A percentile compares a stretch with the other conserved stretches of the same genome.
Evolutionary conservation across 2,797 vertebrate genomes (phyloP).

Genomic region (Psittacula echo): DNA sequence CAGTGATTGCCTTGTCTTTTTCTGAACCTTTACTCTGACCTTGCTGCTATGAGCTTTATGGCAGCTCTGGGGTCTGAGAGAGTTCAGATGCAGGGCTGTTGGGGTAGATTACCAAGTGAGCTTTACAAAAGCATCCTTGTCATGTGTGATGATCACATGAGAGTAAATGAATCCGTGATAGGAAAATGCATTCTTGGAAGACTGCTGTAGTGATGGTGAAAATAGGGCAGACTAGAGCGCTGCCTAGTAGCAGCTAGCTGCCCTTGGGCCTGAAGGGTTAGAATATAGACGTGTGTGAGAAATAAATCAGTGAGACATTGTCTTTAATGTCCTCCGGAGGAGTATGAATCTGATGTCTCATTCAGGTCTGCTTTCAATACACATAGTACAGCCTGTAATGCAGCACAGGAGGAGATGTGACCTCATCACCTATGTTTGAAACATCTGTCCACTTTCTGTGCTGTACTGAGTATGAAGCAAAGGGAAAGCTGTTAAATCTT

Average conservation of each 20-base stretch:
- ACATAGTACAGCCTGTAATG: not conserved
- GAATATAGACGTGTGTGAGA: not conserved
- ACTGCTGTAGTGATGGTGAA: not conserved
- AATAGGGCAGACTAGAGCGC: not conserved
- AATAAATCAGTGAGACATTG: not conserved
- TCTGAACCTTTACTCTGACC: not conserved
- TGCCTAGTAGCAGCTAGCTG: not conserved
- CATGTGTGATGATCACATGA: fast-evolving
- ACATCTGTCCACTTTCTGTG: not conserved
- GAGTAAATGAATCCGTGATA: fast-evolving
- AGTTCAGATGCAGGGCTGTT: not conserved
- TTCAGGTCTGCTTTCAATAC: not conserved
- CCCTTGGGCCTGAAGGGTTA: not conserved
- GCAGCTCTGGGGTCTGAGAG: not conserved
- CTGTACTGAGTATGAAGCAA: not conserved
- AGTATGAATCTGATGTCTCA: not conserved
- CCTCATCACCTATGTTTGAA: not conserved
- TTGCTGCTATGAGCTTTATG: not conserved
- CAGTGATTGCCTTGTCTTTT: not conserved
- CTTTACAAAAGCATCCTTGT: not conserved
- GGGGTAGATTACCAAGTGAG: not conserved
- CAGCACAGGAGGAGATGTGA: not conserved
- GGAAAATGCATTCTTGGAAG: not conserved
- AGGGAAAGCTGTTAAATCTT: not conserved
- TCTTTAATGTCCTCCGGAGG: not conserved